Conservation (phyloP, 1,140 invertebrate genomes). For the Magallana angulata region DNA sequence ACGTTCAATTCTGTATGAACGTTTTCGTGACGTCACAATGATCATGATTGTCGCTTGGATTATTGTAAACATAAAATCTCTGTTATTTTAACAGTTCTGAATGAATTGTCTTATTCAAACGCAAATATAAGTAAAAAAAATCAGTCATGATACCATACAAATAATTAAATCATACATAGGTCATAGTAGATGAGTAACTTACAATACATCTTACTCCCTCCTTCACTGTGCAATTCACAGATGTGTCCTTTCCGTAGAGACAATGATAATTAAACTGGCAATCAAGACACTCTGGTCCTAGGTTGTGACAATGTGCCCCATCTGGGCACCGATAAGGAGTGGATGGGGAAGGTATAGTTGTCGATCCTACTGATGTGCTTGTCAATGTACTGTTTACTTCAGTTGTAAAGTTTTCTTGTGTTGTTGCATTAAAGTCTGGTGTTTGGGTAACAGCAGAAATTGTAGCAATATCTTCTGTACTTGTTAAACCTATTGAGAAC, state of each 20-base stretch:
- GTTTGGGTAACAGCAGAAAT: neutral
- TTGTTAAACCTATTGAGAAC: neutral
- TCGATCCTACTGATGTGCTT: neutral
- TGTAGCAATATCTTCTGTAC: neutral
- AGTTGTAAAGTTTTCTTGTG: neutral
- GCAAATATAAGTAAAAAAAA: too few species aligned
- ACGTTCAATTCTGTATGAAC: too few species aligned
- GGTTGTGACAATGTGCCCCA: slow-evolving; percentile 56
- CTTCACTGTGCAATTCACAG: slow-evolving; percentile 63
- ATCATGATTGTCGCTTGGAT: too few species aligned
- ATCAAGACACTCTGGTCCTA: slow-evolving; percentile 68
- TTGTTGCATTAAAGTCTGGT: neutral
- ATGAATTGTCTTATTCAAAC: too few species aligned
- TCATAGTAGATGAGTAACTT: neutral
- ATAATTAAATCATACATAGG: too few species aligned
- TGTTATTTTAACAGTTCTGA: too few species aligned
- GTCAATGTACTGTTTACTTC: neutral
- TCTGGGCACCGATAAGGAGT: slow-evolving; percentile 58
- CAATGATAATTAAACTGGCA: slow-evolving; percentile 70
- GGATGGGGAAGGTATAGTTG: neutral
- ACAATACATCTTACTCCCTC: slow-evolving; percentile 62
- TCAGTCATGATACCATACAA: too few species aligned
- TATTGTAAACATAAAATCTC: too few species aligned
- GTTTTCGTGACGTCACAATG: too few species aligned
- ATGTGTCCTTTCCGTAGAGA: slow-evolving; percentile 64